Evolutionary conservation across 2,113 vertebrate species (phyloP).

Genomic region (Sialia sialis): DNA sequence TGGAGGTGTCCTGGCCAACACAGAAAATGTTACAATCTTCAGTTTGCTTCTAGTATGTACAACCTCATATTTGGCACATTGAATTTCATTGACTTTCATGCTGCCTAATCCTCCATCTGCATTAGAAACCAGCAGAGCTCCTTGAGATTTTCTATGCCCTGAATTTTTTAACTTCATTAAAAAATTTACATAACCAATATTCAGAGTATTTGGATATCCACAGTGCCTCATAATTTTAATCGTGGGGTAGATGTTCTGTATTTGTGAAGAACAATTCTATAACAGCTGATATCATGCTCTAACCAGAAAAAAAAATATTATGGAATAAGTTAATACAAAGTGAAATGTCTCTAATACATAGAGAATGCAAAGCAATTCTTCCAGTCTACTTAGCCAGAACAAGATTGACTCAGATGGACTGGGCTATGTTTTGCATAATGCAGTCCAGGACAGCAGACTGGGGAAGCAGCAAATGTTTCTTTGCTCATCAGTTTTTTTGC

Average conservation of each 20-base stretch:
- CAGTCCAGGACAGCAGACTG: background rate
- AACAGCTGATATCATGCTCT: background rate
- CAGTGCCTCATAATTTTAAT: background rate
- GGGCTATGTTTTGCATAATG: background rate
- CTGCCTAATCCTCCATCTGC: background rate
- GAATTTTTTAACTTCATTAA: background rate
- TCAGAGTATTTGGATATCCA: background rate
- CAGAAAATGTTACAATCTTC: background rate
- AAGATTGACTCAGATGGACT: background rate
- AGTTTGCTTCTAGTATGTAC: background rate
- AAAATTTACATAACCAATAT: background rate
- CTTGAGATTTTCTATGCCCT: background rate
- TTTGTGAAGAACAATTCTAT: background rate
- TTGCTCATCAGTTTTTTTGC: background rate
- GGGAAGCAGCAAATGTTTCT: background rate
- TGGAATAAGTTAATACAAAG: background rate
- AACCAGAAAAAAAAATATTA: background rate
- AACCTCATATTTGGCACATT: background rate
- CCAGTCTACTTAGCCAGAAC: background rate
- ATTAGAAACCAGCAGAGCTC: background rate
- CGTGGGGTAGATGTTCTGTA: background rate
- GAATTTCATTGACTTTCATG: background rate
- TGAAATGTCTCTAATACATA: background rate
- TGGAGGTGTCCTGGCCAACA: background rate
- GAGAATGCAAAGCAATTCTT: background rate